phyloP scores from a whole-genome alignment of 2,888 invertebrate genomes.

The Germaria angustata region DNA sequence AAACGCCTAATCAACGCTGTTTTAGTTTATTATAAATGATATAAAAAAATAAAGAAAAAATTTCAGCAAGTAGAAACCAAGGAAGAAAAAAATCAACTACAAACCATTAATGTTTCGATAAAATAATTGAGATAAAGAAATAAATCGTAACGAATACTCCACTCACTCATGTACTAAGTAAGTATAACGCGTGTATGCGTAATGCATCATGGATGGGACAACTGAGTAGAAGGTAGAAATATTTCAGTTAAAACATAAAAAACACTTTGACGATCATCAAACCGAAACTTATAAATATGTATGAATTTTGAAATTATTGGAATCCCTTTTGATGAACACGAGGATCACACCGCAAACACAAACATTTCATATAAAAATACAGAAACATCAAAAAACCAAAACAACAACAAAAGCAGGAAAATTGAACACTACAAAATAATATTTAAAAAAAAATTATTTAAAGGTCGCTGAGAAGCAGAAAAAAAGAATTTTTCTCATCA shows the following conservation, averaged over 20 bases:
- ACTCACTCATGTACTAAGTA: neutral
- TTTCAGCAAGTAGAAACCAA: neutral
- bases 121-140: conserved; percentile 77
- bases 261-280: conserved; percentile 67
- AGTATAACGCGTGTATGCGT: neutral
- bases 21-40: conserved; percentile 15
- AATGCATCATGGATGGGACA: neutral
- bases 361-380: conserved; percentile 19
- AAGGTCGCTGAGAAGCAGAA: conserved; percentile 55
- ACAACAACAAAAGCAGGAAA: conserved; percentile 40
- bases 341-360: conserved; percentile 64
- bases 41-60: conserved; percentile 1
- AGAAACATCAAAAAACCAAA: neutral
- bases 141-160: conserved; percentile 67
- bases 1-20: conserved; percentile 13
- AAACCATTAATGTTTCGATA: conserved; percentile 70
- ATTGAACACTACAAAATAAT: conserved; percentile 45
- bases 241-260: conserved; percentile 50
- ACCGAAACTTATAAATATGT: conserved; percentile 78
- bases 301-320: conserved; percentile 78
- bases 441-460: conserved; percentile 43
- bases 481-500: conserved; percentile 52
- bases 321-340: conserved; percentile 74
- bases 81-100: conserved; percentile 13
- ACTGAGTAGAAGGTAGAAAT: conserved; percentile 47